Evolutionary conservation across 2,113 vertebrate genomes (phyloP).

Genomic region (Hypomesus transpacificus): DNA sequence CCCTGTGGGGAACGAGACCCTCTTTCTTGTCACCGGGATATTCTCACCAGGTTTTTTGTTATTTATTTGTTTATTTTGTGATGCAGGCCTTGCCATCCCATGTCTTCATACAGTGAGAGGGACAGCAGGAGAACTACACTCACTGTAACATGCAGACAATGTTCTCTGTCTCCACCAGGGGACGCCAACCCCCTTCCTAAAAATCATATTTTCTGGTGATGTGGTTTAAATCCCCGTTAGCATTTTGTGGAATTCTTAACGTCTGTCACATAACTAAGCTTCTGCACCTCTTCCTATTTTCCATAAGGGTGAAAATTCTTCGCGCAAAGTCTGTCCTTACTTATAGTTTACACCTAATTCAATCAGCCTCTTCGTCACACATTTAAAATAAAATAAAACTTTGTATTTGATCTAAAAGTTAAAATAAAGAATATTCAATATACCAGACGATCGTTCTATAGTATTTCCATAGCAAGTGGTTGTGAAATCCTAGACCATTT

Average conservation of each 20-base stretch:
- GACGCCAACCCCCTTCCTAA: slow-evolving; percentile 24
- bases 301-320: no score
- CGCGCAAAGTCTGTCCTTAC: no score
- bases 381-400: slow-evolving; percentile 30
- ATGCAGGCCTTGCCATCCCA: neutral
- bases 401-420: slow-evolving; percentile 5
- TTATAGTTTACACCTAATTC: slow-evolving; percentile 22
- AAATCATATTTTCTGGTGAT: neutral
- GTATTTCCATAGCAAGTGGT: neutral
- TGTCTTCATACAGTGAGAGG: neutral
- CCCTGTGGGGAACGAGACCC: neutral
- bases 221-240: no score
- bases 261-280: no score
- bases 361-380: slow-evolving; percentile 15
- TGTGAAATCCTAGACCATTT: slow-evolving; percentile 47
- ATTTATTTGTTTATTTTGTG: neutral
- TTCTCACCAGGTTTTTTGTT: neutral
- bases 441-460: neutral
- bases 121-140: neutral
- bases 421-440: no score
- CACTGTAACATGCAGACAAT: neutral
- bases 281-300: no score
- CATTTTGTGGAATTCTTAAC: no score
- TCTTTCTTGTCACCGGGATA: slow-evolving; percentile 8
- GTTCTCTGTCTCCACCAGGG: slow-evolving; percentile 39